Evolutionary conservation across 2,797 vertebrate species (phyloP).

Genomic region (Hephaestus fuliginosus): DNA sequence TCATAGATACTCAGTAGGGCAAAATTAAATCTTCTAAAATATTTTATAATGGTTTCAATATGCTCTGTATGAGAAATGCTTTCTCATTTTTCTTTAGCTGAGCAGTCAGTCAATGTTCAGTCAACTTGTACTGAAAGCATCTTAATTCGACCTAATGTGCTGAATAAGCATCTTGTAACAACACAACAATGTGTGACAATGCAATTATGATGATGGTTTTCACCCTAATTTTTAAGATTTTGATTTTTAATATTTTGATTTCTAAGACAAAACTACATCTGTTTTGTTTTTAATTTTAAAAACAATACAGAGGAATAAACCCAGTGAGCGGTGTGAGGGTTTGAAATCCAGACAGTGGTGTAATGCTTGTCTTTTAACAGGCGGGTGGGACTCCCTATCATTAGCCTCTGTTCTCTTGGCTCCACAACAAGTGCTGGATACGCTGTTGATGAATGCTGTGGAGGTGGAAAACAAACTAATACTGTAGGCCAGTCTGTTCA

Average conservation of each 20-base stretch:
- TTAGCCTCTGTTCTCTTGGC: conserved; percentile 72
- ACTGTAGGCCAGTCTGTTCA: conserved; percentile 12
- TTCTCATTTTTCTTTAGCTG: neutral
- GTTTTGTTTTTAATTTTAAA: too few relatives aligned
- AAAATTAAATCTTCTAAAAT: neutral
- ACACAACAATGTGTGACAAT: too few relatives aligned
- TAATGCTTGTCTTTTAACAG: conserved; percentile 70
- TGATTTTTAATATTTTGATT: too few relatives aligned
- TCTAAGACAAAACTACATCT: too few relatives aligned
- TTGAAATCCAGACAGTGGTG: conserved; percentile 64
- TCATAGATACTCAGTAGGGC: conserved; percentile 1
- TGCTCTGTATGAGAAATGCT: neutral
- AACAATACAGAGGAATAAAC: neutral
- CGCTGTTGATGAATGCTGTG: conserved; percentile 44
- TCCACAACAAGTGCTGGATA: conserved; percentile 69
- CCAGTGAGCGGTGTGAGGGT: conserved; percentile 28
- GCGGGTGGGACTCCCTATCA: conserved; percentile 72
- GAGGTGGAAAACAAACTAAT: conserved; percentile 42
- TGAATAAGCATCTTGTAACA: neutral
- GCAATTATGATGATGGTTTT: too few relatives aligned
- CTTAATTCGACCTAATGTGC: neutral
- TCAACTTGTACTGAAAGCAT: neutral
- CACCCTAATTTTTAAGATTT: too few relatives aligned
- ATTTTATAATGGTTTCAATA: neutral
- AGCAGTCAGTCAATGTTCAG: neutral